A percentile compares a stretch with the other conserved stretches of the same genome.
These are phyloP conservation scores for Pygoscelis antarcticus DNA, from an alignment of 2,113 vertebrate genomes.

Conservation along the genomic window DNA sequence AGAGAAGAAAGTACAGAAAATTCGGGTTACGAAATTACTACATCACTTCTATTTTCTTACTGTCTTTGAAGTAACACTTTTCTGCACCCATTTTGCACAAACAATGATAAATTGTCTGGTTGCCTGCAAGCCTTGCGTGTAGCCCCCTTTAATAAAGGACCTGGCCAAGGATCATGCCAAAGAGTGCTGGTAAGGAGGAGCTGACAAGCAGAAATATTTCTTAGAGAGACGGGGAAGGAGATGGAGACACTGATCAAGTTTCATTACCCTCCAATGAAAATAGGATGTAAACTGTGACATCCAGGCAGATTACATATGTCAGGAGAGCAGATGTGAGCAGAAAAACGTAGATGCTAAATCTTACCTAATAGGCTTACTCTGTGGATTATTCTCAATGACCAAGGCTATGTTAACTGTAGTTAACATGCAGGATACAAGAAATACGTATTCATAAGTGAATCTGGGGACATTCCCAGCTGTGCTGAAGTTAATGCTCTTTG, in stretches of 20 bases:
- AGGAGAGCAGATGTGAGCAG: conserved; percentile 51
- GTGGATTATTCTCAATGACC: conserved; percentile 41
- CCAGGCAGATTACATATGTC: conserved; percentile 44
- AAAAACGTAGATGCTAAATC: conserved; percentile 48
- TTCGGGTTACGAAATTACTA: conserved; percentile 40
- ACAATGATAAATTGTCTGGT: neutral
- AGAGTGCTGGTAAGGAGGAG: neutral
- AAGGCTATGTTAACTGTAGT: neutral
- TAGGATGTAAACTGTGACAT: conserved; percentile 56
- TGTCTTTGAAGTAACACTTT: neutral
- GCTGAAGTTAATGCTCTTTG: conserved; percentile 13
- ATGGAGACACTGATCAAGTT: conserved; percentile 36
- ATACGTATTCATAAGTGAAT: neutral
- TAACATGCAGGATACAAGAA: neutral
- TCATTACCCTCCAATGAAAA: conserved; percentile 35
- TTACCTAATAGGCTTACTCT: conserved; percentile 58
- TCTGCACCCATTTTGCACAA: conserved; percentile 36
- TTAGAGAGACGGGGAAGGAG: neutral
- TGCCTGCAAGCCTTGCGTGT: conserved; percentile 1
- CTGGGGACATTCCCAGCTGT: neutral
- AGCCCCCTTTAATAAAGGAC: neutral
- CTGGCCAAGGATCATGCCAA: neutral
- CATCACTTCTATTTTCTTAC: neutral
- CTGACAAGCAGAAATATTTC: conserved; percentile 21
- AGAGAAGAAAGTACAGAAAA: conserved; percentile 30